Conservation (phyloP, 2,888 invertebrate species). For the Frankliniella fusca region DNA sequence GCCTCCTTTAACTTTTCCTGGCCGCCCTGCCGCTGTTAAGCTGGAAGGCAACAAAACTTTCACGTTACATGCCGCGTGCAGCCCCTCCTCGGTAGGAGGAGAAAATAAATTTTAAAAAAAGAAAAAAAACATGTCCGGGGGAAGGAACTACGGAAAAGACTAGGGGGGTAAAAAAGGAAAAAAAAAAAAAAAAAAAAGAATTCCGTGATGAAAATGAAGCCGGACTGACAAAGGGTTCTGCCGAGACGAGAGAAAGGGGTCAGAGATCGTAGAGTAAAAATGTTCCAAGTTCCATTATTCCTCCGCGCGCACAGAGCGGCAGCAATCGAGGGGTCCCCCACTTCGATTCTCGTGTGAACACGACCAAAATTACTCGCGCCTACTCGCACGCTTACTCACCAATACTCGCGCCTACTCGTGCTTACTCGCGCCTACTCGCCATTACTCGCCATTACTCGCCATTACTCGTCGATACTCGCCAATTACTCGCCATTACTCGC, state of each 20-base stretch:
- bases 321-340: too few species aligned
- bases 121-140: neutral
- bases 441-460: too few species aligned
- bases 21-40: neutral
- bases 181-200: neutral
- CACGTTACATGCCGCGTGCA: neutral
- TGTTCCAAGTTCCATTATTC: neutral
- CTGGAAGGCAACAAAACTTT: neutral
- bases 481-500: too few species aligned
- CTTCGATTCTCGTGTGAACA: too few species aligned
- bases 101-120: too few species aligned
- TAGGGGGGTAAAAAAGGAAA: too few species aligned
- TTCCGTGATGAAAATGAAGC: constrained; percentile 18
- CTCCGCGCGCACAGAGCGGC: neutral
- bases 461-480: too few species aligned
- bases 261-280: constrained; percentile 11
- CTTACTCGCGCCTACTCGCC: too few species aligned
- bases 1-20: neutral
- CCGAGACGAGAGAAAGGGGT: neutral
- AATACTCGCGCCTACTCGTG: too few species aligned
- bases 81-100: neutral
- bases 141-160: too few species aligned
- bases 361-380: too few species aligned
- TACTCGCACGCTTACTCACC: too few species aligned
- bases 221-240: neutral